phyloP scores from a whole-genome alignment of 1,140 invertebrate genomes.

The Philotrypesis tridentata region DNA sequence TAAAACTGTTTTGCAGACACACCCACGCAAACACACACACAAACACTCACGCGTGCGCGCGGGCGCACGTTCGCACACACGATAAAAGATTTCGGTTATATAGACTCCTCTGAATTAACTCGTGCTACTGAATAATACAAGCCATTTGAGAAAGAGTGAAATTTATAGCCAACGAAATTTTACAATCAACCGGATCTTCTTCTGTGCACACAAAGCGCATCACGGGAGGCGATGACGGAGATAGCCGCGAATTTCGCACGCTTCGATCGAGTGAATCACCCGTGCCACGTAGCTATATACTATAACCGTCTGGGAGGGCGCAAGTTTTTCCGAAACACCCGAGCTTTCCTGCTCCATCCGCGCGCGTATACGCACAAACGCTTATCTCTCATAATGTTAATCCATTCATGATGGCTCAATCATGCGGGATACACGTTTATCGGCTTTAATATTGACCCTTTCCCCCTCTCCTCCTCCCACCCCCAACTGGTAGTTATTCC shows the following conservation, averaged over 20 bases:
- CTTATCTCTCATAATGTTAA: not conserved
- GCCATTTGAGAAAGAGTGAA: too few relatives aligned
- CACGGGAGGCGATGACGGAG: not conserved
- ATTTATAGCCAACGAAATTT: too few relatives aligned
- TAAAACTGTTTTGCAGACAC: too few relatives aligned
- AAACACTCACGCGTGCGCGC: too few relatives aligned
- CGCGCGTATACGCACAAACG: too few relatives aligned
- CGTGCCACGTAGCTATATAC: not conserved
- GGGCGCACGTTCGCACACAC: too few relatives aligned
- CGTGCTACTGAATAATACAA: too few relatives aligned
- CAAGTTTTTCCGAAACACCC: not conserved
- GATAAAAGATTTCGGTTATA: too few relatives aligned
- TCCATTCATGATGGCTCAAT: not conserved
- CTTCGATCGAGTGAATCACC: not conserved
- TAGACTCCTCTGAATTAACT: too few relatives aligned
- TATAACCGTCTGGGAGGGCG: not conserved
- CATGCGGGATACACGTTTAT: not conserved
- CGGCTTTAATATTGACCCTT: not conserved
- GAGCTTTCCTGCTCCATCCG: not conserved
- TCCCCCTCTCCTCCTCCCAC: too few relatives aligned
- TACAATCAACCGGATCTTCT: too few relatives aligned
- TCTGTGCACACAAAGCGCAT: not conserved
- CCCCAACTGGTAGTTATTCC: not conserved
- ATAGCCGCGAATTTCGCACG: not conserved
- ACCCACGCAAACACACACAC: too few relatives aligned